phyloP scores from a whole-genome alignment of 1,140 invertebrate species.

The Cyclargus thomasi region DNA sequence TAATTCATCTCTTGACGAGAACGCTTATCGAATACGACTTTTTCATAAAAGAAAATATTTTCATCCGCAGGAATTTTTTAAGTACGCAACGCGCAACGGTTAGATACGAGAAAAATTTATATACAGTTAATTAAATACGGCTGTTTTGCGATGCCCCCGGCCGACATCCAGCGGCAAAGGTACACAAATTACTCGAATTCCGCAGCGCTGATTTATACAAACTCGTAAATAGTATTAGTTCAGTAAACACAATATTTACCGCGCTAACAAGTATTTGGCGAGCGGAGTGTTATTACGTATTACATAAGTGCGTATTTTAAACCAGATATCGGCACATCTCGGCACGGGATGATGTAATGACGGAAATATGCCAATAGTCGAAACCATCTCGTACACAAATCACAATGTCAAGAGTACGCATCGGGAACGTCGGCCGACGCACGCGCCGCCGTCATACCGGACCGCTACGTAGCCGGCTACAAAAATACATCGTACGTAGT shows the following conservation, averaged over 20 bases:
- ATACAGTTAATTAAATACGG: not conserved
- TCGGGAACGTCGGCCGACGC: slow-evolving; percentile 17
- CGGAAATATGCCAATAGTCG: slow-evolving; percentile 44
- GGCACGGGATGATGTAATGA: slow-evolving; percentile 38
- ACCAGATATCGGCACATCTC: slow-evolving; percentile 4
- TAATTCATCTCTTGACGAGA: not conserved
- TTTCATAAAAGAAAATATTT: not conserved
- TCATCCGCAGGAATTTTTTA: not conserved
- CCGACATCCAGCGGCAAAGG: not conserved
- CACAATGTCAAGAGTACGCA: slow-evolving; percentile 67
- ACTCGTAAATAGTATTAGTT: slow-evolving; percentile 1
- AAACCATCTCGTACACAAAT: not conserved
- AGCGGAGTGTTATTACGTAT: slow-evolving; percentile 5
- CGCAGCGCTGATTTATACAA: not conserved
- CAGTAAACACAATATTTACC: not conserved
- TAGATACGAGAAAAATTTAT: not conserved
- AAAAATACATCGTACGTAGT: not conserved
- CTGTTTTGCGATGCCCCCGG: not conserved
- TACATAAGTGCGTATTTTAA: slow-evolving; percentile 1
- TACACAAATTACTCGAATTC: slow-evolving; percentile 3
- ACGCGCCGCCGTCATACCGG: slow-evolving; percentile 12
- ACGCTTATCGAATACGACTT: not conserved
- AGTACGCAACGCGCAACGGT: not conserved
- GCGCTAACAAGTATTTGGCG: not conserved
- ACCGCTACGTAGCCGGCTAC: slow-evolving; percentile 12